Evolutionary conservation across 2,113 vertebrate genomes (phyloP), one percentile per base, ranked within the genome.

Genomic region (Malurus elegans): DNA sequence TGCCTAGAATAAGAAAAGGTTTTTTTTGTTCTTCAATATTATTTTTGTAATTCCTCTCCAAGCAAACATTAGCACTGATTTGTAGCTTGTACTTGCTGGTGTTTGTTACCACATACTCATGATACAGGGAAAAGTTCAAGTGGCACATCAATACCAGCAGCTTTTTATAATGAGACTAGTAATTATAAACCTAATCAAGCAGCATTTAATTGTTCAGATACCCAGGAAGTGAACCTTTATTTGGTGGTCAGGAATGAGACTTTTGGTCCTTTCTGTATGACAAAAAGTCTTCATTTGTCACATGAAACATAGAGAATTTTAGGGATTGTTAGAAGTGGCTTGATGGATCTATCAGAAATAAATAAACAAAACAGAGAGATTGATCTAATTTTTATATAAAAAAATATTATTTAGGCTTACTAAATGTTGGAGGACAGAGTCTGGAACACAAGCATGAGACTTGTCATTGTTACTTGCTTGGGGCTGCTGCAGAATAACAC

Each of bases 181-280:
- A 96, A 97, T 97, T 96, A 94, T 76, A 94, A 93, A 95, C 51
- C 60, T 92, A 97, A 97, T 96, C 92, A 95, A 95, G 47, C 56
- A 94, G 9, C 31, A 91, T 92, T 82, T 96, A 66, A 95, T 88
- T 96, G 44, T 47, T 24, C 47, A 92, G 40, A 23, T 96, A 92
- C 50, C 25, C 47, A 91, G 31, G 34, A 94, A 67, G 56, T 80
- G 76, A 97, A 86, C 10, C 24, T 40, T 93, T 88, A 47, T 91
- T 67, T 89, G 12, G 70, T 71, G 69, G 57, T 60, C 79, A 25
- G 40, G 18, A 62, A 25, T 73, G 48, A 96, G 89, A 82, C 19
- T 74, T 92, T 34, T 82, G 6, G 34, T 40, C 15, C 31, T 91
- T 92, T 70, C 15, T 84, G 24, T 45, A 6, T 20, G 82, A 78